Evolutionary conservation across 1,140 invertebrate genomes (phyloP).

Genomic region (Glossosoma conforme): DNA sequence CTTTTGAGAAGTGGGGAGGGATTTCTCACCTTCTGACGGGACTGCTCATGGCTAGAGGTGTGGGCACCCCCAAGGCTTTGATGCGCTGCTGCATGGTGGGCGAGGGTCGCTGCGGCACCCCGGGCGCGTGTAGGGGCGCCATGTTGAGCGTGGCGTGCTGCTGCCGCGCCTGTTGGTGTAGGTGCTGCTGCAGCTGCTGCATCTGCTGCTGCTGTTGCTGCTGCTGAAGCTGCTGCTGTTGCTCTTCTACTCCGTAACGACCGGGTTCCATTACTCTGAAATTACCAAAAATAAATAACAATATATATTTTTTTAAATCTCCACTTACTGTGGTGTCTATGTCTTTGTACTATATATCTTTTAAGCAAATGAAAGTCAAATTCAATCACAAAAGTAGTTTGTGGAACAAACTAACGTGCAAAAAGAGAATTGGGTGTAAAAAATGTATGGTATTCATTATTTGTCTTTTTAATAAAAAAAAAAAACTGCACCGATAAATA

Average conservation of each 20-base stretch:
- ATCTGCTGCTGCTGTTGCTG: constrained; percentile 33
- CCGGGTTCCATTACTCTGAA: constrained; percentile 20
- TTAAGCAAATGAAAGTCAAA: no score
- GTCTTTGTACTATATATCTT: no score
- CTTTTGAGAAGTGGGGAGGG: not conserved
- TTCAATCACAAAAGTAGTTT: no score
- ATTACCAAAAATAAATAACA: no score
- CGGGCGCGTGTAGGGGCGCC: constrained; percentile 44
- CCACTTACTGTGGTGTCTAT: no score
- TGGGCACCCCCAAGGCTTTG: constrained; percentile 82
- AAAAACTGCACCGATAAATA: no score
- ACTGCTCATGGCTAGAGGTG: constrained; percentile 79
- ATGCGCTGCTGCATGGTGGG: constrained; percentile 87
- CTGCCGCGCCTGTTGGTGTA: constrained; percentile 5
- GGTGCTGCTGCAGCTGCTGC: constrained; percentile 14
- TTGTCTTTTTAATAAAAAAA: no score
- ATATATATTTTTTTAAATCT: no score
- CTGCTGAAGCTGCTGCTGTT: constrained; percentile 30
- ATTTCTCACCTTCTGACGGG: constrained; percentile 70
- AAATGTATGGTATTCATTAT: no score
- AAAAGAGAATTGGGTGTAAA: no score
- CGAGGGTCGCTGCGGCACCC: constrained; percentile 56
- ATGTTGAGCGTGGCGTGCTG: not conserved
- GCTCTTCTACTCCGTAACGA: constrained; percentile 27
- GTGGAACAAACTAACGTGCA: no score